Evolutionary conservation across 2,797 vertebrate genomes (phyloP).

Genomic region (Staurois parvus): DNA sequence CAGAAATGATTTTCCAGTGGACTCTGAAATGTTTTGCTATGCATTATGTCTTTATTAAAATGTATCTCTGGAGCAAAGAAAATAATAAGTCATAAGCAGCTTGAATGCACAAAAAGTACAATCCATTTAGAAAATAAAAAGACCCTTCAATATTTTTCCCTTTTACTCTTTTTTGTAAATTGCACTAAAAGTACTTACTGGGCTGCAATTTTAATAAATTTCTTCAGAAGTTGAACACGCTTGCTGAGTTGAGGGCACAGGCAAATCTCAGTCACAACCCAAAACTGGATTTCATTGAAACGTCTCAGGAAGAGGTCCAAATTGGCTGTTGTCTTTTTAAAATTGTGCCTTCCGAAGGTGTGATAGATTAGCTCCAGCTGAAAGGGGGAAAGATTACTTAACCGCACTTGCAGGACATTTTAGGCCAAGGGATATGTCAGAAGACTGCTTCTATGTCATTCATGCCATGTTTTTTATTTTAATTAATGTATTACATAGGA

Average conservation of each 20-base stretch:
- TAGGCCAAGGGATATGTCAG: background rate
- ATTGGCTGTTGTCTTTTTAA: conserved; percentile 95
- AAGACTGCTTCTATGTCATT: background rate
- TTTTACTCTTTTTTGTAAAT: conserved; percentile 27
- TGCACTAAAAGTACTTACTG: conserved; percentile 84
- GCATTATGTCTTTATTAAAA: conserved; percentile 53
- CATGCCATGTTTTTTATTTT: background rate
- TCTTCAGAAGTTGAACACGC: conserved; percentile 96
- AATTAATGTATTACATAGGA: background rate
- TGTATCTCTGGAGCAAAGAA: conserved; percentile 22
- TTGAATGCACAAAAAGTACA: conserved; percentile 30
- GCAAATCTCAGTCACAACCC: conserved; percentile 96
- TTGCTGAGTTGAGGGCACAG: conserved; percentile 95
- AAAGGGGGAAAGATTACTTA: conserved; percentile 1
- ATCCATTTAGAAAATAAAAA: conserved; percentile 41
- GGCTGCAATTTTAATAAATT: conserved; percentile 97
- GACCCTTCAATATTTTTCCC: background rate
- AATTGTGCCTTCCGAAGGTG: conserved; percentile 93
- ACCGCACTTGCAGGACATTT: background rate
- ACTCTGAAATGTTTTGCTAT: conserved; percentile 43
- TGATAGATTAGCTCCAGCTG: conserved; percentile 96
- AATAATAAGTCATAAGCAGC: conserved; percentile 24
- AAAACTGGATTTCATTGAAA: conserved; percentile 98
- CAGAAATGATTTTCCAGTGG: conserved; percentile 29
- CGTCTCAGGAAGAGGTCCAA: conserved; percentile 95